Evolutionary conservation across 2,888 invertebrate species (phyloP).

Genomic region (Caenorhabditis imperialis): DNA sequence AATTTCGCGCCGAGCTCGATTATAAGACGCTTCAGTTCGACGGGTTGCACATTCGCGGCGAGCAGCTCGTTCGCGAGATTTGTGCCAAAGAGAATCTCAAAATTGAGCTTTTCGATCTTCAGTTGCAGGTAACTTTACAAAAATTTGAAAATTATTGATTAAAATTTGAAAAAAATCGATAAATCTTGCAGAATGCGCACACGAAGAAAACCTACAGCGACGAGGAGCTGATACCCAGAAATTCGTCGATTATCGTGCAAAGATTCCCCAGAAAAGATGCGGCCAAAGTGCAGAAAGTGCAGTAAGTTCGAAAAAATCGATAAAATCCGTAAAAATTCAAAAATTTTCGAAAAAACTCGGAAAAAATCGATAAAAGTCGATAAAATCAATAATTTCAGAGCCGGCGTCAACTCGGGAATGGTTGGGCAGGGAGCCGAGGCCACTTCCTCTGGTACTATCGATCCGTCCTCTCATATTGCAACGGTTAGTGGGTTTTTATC

Average conservation of each 20-base stretch:
- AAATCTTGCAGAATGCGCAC: slow-evolving; percentile 82
- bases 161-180: background rate
- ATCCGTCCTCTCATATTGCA: slow-evolving; percentile 48
- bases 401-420: slow-evolving; percentile 66
- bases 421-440: slow-evolving; percentile 47
- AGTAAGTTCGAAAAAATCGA: slow-evolving; percentile 66
- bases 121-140: slow-evolving; percentile 83
- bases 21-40: slow-evolving; percentile 88
- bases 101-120: slow-evolving; percentile 90
- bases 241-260: slow-evolving; percentile 94
- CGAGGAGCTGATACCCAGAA: slow-evolving; percentile 94
- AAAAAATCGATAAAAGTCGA: no score
- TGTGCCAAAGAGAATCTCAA: slow-evolving; percentile 94
- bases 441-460: slow-evolving; percentile 30
- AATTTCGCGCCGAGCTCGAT: slow-evolving; percentile 95
- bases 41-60: slow-evolving; percentile 94
- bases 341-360: background rate
- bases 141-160: no score
- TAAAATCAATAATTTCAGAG: no score
- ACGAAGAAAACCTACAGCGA: slow-evolving; percentile 86
- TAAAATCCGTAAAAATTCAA: background rate
- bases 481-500: no score
- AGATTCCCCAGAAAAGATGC: slow-evolving; percentile 85
- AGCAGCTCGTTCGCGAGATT: slow-evolving; percentile 94
- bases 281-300: slow-evolving; percentile 76